phyloP scores from a whole-genome alignment of 2,113 vertebrate species.

The Thryonomys swinderianus region DNA sequence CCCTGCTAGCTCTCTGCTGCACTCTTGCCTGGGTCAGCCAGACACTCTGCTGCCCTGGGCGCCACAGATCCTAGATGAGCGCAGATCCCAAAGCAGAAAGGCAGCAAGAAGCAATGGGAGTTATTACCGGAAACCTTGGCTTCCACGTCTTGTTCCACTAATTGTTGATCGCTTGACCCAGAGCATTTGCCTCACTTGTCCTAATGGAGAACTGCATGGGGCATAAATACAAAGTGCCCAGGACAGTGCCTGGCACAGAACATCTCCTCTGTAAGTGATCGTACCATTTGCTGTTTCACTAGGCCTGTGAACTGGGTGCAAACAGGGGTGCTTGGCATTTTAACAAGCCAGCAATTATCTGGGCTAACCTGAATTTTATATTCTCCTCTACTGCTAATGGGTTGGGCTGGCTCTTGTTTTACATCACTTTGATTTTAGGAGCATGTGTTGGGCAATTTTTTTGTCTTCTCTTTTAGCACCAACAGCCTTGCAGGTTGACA shows the following conservation, averaged over 20 bases:
- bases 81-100: background rate
- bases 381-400: constrained; percentile 51
- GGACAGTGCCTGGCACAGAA: background rate
- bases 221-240: background rate
- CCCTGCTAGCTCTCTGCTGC: background rate
- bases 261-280: rapidly evolving
- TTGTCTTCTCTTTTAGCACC: constrained; percentile 30
- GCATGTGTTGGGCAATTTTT: constrained; percentile 36
- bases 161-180: background rate
- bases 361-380: constrained; percentile 69
- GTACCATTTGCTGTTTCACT: background rate
- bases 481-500: constrained; percentile 25
- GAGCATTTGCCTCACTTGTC: background rate
- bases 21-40: background rate
- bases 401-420: constrained; percentile 57
- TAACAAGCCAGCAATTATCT: constrained; percentile 46
- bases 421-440: constrained; percentile 64
- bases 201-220: background rate
- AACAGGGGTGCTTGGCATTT: constrained; percentile 4
- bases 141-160: background rate
- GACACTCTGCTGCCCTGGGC: background rate
- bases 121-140: background rate
- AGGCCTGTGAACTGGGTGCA: background rate
- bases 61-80: rapidly evolving
- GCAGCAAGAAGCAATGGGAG: background rate